Conservation (phyloP, 2,113 vertebrate species). For the Glareola pratincola region DNA sequence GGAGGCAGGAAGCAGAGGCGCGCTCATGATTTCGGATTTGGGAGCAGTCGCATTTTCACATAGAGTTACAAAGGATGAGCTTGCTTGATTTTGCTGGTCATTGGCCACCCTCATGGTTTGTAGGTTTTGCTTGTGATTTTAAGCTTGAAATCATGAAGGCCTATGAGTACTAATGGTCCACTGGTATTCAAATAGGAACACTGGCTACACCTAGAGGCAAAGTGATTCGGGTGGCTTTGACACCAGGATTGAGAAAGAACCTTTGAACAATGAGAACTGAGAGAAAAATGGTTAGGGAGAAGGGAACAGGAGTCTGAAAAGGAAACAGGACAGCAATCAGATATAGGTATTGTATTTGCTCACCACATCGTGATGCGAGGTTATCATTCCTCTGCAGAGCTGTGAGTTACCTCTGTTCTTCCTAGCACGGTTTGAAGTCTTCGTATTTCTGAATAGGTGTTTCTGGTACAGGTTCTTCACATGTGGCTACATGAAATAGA, state of each 20-base stretch:
- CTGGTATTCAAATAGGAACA: not conserved
- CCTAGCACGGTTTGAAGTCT: not conserved
- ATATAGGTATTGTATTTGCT: not conserved
- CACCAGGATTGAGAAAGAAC: not conserved
- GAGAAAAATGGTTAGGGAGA: not conserved
- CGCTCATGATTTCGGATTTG: not conserved
- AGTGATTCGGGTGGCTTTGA: not conserved
- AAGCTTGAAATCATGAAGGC: not conserved
- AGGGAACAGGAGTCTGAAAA: not conserved
- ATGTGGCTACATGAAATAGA: not conserved
- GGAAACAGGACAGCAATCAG: not conserved
- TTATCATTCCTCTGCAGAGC: not conserved
- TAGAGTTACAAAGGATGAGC: not conserved
- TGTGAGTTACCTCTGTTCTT: not conserved
- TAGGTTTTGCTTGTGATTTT: not conserved
- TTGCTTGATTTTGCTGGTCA: not conserved
- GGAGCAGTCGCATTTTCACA: not conserved
- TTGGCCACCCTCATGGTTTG: not conserved
- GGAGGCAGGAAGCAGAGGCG: not conserved
- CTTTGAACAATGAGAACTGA: not conserved
- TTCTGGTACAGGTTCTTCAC: not conserved
- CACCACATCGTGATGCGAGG: not conserved
- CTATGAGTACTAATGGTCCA: not conserved
- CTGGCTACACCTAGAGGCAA: conserved; percentile 35
- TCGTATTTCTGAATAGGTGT: not conserved